Evolutionary conservation across 2,113 vertebrate genomes (phyloP).

Genomic region (Eubucco bourcierii): DNA sequence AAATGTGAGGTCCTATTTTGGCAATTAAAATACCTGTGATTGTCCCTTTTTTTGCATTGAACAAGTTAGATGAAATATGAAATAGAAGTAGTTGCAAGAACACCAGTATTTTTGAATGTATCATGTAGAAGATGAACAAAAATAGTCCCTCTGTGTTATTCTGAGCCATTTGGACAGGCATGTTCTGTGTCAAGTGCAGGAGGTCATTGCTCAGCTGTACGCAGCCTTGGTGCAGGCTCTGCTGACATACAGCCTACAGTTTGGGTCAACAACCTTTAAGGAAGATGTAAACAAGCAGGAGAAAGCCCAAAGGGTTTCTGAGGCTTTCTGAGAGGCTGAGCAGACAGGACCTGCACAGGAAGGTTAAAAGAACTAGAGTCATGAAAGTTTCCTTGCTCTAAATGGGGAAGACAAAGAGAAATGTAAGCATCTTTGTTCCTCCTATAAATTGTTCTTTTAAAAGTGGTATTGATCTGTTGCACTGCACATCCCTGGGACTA

Average conservation of each 20-base stretch:
- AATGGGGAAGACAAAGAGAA: conserved; percentile 16
- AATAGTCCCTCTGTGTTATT: background rate
- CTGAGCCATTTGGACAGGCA: fast-evolving
- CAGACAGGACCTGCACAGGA: background rate
- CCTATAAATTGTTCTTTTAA: conserved; percentile 7
- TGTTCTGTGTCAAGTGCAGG: background rate
- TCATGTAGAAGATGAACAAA: background rate
- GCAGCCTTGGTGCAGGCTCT: background rate
- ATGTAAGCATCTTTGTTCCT: background rate
- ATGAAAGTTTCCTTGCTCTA: conserved; percentile 1
- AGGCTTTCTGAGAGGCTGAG: background rate
- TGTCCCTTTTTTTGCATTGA: background rate
- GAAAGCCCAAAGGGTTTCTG: background rate
- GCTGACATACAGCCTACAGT: background rate
- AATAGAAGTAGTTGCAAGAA: background rate
- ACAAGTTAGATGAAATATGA: background rate
- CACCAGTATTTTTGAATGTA: background rate
- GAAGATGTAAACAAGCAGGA: background rate
- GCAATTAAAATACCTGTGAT: background rate
- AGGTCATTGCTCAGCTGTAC: background rate
- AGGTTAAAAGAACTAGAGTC: conserved; percentile 2
- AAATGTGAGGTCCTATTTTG: background rate
- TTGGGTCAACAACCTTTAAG: background rate
- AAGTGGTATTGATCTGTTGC: conserved; percentile 28
- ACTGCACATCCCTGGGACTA: background rate